phyloP scores from a whole-genome alignment of 2,113 vertebrate species.

The Plectropomus leopardus region DNA sequence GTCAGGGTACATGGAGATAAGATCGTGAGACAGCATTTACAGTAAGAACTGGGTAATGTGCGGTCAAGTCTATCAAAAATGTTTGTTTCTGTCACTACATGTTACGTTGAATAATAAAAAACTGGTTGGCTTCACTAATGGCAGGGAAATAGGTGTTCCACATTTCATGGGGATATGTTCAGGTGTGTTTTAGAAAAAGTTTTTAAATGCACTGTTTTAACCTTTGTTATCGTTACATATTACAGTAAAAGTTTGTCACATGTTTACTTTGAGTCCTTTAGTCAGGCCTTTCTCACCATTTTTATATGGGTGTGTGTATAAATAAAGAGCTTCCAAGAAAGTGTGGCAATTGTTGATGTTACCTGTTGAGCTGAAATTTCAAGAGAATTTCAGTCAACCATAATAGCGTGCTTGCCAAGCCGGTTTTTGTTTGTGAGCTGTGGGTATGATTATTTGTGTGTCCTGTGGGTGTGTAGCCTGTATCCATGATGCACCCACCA shows the following conservation, averaged over 20 bases:
- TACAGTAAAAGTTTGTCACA: not conserved
- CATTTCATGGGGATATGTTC: not conserved
- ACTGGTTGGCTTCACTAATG: too few species aligned
- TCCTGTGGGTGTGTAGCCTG: not conserved
- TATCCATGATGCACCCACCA: not conserved
- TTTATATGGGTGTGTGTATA: not conserved
- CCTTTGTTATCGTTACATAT: not conserved
- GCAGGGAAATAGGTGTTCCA: too few species aligned
- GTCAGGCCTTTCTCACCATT: not conserved
- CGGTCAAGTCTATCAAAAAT: too few species aligned
- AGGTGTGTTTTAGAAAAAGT: not conserved
- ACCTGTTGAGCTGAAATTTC: not conserved
- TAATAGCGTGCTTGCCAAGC: not conserved
- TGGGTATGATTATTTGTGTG: not conserved
- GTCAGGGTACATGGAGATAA: not conserved
- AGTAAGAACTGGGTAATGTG: not conserved
- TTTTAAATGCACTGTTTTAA: not conserved
- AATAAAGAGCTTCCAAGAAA: slow-evolving; percentile 6
- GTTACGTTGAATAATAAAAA: too few species aligned
- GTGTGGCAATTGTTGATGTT: not conserved
- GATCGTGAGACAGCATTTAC: not conserved
- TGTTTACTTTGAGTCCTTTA: not conserved
- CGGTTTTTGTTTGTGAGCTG: not conserved
- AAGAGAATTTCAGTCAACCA: accelerated
- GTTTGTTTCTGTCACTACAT: not conserved